Conservation (phyloP, 2,797 vertebrate genomes). For the Loris lydekkerianus region DNA sequence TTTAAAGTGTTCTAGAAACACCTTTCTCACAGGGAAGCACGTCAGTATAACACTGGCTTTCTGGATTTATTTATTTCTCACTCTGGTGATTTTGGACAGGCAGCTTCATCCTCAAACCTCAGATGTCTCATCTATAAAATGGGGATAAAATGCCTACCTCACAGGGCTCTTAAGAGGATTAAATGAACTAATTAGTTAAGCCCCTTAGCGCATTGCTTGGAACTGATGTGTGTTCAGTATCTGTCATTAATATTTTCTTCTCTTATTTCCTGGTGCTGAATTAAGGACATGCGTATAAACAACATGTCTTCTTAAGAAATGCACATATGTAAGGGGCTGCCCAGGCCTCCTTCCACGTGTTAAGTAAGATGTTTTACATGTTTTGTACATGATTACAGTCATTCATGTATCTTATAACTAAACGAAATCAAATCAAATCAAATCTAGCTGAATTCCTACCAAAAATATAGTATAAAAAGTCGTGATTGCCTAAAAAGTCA, state of each 20-base stretch:
- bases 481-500: neutral
- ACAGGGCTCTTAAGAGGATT: neutral
- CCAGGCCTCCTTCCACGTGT: neutral
- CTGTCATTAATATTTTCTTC: neutral
- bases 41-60: accelerated
- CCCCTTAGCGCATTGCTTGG: neutral
- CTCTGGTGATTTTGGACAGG: neutral
- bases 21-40: neutral
- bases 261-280: neutral
- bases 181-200: neutral
- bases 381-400: neutral
- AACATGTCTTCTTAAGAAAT: neutral
- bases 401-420: neutral
- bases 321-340: too few relatives aligned
- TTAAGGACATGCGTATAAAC: accelerated
- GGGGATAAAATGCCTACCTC: neutral
- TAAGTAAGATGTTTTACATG: neutral
- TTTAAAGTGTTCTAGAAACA: neutral
- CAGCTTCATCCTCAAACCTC: neutral
- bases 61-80: neutral
- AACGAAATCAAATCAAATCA: neutral
- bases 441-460: neutral
- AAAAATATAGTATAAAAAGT: neutral
- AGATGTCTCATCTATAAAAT: neutral
- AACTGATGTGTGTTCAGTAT: too few relatives aligned